Base-by-base conservation (phyloP, 2,113 vertebrate genomes). In the Alethe castanea region DNA sequence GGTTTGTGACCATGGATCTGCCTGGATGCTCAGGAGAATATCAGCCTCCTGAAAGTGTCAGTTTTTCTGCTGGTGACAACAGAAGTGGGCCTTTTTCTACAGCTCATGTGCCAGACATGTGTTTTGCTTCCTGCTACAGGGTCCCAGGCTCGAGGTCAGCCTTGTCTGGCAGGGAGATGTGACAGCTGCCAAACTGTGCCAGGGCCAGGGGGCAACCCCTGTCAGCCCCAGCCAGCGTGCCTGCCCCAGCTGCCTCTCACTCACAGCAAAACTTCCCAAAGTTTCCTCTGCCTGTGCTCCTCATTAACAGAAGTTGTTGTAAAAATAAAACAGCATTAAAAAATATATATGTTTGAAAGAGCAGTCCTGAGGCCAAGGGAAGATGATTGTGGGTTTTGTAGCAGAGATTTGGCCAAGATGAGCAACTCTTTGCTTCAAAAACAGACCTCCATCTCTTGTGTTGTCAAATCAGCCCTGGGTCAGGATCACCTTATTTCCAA, bases 71-170 rank as follows among this genome's bases (percentile, higher is more conserved):
- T 0, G 0, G 8, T 95, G 81, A 86, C 77, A 81, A 81, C 80
- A 45, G 50, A 92, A 95, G 54, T 28, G 60, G 77, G 47, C 5
- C 33, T 87, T 89, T 96, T 89, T 42, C 56, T 89, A 47, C 35
- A 73, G 40, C 89, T 94, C 54, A 38, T 59, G 83, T 94, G 67
- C 80, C 76, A 92, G 83, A 60, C 5, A 1, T 42, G 73, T 2
- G 1, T 86, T 95, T 86, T 2, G 1, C 50, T 82, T 90, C 76
- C 76, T 91, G 89, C 64, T 86, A 45, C 79, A 54, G 89, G 71
- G 83, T 92, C 93, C 59, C 77, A 86, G 64, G 76, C 87, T 96
- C 1, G 4, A 88, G 89, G 93, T 94, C 93, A 96, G 38, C 54
- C 56, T 50, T 4, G 11, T 54, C 82, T 73, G 71, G 45, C 56